Evolutionary conservation across 2,888 invertebrate species (phyloP), one percentile per base, ranked within the genome.

Genomic region (Maniola hyperantus): DNA sequence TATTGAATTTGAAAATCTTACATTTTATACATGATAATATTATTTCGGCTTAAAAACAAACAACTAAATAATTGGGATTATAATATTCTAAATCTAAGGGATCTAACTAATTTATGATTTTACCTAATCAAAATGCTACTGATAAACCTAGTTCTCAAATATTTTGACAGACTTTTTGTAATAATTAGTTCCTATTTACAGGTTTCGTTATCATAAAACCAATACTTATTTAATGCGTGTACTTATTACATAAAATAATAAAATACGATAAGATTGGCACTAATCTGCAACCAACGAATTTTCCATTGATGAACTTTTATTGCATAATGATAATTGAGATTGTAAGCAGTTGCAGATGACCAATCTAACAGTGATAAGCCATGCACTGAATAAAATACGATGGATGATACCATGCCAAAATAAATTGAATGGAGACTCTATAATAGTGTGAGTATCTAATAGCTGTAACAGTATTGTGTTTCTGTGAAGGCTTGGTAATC

Each of bases 381-480:
- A 69, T 71, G 70, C 71, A 69, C 64, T 69, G 64, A 59, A 60
- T 20, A 50, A 53, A 42, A 48, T 67, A 67, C 64, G 46, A 66
- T 65, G 70, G 60, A 69, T 71, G 69, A 71, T 66, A 51, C 60
- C 72, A 72, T 71, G 69, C 71, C 61, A 68, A 61, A 67, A 65
- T 48, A 63, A 67, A 53, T 39, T 10, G 8, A 61, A 58, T 53
- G 59, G 51, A 50, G 50, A 26, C 58, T 51, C 64, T 15, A 15
- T 36, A 51, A 57, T 18, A 13, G 20, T 36, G 20, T 6, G 34
- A 60, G 50, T 36, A 61, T 20, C 18, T 51, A 18, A 13, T 50
- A 51, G 51, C 50, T 7, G 61, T 18, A 61, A 61, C 39, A 61
- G 36, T 39, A 64, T 15, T 39, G 11, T 39, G 26, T 26, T 26